phyloP scores from a whole-genome alignment of 2,113 vertebrate genomes.

The Bos indicus region DNA sequence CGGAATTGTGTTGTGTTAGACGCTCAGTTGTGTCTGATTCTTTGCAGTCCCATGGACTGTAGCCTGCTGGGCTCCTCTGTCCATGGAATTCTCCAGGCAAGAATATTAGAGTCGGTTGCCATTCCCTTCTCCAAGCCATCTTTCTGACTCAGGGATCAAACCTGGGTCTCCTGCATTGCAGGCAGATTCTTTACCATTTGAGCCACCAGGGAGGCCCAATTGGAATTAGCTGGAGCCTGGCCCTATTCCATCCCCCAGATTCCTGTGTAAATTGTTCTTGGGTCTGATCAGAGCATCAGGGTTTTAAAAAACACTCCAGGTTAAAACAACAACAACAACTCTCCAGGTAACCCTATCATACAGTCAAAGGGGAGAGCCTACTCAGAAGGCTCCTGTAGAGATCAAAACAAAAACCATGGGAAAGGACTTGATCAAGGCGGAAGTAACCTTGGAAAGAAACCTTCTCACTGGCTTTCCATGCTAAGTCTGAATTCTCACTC shows the following conservation, averaged over 20 bases:
- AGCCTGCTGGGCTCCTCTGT: not conserved
- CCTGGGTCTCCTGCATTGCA: not conserved
- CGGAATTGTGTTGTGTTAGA: not conserved
- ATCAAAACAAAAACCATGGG: not conserved
- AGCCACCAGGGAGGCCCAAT: not conserved
- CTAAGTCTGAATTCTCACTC: not conserved
- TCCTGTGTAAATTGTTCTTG: not conserved
- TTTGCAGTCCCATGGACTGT: not conserved
- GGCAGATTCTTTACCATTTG: not conserved
- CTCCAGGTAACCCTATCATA: not conserved
- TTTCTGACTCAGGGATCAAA: not conserved
- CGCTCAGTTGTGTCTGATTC: not conserved
- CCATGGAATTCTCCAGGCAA: not conserved
- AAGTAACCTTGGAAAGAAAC: not conserved
- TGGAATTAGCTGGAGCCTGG: not conserved
- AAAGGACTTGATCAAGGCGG: not conserved
- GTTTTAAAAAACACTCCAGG: not conserved
- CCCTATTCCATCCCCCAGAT: not conserved
- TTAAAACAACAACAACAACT: not conserved
- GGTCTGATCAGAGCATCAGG: not conserved
- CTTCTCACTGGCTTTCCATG: not conserved
- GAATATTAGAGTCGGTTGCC: not conserved
- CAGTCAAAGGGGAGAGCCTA: not conserved
- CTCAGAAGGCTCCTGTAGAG: not conserved
- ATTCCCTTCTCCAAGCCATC: rapidly evolving